Evolutionary conservation across 2,888 invertebrate genomes (phyloP).

Genomic region (Unio pictorum): DNA sequence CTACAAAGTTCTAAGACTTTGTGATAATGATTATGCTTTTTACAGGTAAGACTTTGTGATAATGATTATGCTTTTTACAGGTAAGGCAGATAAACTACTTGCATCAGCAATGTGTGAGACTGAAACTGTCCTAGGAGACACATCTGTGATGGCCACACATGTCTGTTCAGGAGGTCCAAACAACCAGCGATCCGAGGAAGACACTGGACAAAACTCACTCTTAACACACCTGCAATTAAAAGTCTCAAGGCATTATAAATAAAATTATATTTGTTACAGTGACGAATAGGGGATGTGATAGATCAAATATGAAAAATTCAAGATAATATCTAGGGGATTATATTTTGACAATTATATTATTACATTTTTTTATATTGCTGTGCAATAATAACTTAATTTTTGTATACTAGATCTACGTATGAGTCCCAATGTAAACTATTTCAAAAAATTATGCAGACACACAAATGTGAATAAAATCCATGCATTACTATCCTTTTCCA

Average conservation of each 20-base stretch:
- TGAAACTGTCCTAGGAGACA: constrained; percentile 58
- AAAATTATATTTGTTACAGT: too few species aligned
- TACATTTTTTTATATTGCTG: too few species aligned
- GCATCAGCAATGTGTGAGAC: constrained; percentile 51
- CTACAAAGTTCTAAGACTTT: too few species aligned
- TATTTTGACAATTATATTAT: too few species aligned
- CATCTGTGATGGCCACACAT: constrained; percentile 59
- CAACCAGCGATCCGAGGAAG: constrained; percentile 52
- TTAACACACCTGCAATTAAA: too few species aligned
- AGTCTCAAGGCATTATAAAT: too few species aligned
- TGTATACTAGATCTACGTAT: too few species aligned
- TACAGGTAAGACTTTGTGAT: background rate
- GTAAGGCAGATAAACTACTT: constrained; percentile 3
- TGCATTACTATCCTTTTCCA: background rate
- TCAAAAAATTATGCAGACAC: too few species aligned
- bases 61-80: background rate
- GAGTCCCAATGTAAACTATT: too few species aligned
- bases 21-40: background rate
- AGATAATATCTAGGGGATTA: too few species aligned
- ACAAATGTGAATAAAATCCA: too few species aligned
- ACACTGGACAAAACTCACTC: constrained; percentile 15
- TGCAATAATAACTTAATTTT: too few species aligned
- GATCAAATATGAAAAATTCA: constrained; percentile 42
- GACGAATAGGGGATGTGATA: constrained; percentile 44
- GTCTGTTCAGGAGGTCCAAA: constrained; percentile 35